Evolutionary conservation across 2,113 vertebrate genomes (phyloP), one percentile per base, ranked within the genome.

Genomic region (Pogona vitticeps): DNA sequence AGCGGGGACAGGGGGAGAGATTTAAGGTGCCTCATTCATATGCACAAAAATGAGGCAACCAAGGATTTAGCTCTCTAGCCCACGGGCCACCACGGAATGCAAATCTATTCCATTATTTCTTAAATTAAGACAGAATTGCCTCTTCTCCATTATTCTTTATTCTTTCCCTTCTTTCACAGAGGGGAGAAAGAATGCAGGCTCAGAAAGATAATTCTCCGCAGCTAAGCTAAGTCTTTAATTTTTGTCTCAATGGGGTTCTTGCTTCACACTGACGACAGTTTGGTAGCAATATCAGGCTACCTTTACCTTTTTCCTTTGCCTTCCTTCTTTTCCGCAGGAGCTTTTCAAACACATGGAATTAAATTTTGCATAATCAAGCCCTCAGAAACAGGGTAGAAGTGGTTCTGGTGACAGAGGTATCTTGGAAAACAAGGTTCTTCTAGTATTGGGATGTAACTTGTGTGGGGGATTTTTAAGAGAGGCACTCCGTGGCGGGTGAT

Each of bases 361-460:
- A 38, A 78, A n/a, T 88, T 78, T 80, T 87, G 90, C 89, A 90
- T 79, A 90, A 93, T 90, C 52, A 83, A 78, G 42, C 23, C 85
- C 79, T 58, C 67, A 1, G 84, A 59, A 83, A 71, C 75, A 85
- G 80, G 89, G 18, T n/a, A 88, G 78, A 76, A 52, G 42, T 3
- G 10, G 42, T 4, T 76, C 26, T 15, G 0, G 21, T 6, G 13
- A 28, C 9, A 28, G 4, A 76, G 1, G 14, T 5, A 33, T 17
- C 78, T 26, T 9, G 38, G 78, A 38, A 79, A 36, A 56, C 6
- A 6, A 6, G 3, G n/a, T n/a, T 17, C 46, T 52, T 52, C 46
- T 10, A 52, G 52, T 15, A 13, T 31, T 1, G 20, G 6, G 8
- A 28, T n/a, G n/a, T 15, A 21, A 61, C 61, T 58, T 7, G 14